Evolutionary conservation across 2,113 vertebrate genomes (phyloP).

Genomic region (Halcyon senegalensis): DNA sequence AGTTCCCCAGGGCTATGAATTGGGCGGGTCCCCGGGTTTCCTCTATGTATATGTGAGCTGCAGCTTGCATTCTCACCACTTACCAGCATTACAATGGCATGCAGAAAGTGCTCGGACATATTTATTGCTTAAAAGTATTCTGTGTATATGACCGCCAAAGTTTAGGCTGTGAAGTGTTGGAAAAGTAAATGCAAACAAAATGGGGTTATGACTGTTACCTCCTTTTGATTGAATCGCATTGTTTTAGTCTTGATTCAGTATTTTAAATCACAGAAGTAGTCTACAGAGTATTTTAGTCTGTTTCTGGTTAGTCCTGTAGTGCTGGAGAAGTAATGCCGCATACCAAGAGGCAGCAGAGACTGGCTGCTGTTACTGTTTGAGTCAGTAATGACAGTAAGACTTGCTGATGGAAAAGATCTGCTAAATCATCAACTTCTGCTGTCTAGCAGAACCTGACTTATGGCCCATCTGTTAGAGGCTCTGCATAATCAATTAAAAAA

Average conservation of each 20-base stretch:
- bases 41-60: background rate
- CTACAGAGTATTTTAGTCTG: background rate
- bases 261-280: background rate
- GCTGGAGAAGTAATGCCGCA: background rate
- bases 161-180: background rate
- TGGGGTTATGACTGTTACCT: background rate
- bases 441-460: background rate
- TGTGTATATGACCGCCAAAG: background rate
- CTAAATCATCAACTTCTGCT: background rate
- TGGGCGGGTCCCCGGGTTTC: conserved; percentile 11
- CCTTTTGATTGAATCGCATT: background rate
- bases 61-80: background rate
- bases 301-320: background rate
- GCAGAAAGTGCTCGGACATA: background rate
- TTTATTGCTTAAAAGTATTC: background rate
- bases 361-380: background rate
- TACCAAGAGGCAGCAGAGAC: background rate
- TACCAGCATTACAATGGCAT: background rate
- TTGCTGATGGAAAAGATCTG: background rate
- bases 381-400: background rate
- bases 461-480: background rate
- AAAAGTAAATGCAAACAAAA: background rate
- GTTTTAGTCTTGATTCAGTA: background rate
- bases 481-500: background rate
- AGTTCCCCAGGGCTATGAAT: conserved; percentile 57